Conservation (phyloP, 2,113 vertebrate genomes). For the Brachirus orientalis region DNA sequence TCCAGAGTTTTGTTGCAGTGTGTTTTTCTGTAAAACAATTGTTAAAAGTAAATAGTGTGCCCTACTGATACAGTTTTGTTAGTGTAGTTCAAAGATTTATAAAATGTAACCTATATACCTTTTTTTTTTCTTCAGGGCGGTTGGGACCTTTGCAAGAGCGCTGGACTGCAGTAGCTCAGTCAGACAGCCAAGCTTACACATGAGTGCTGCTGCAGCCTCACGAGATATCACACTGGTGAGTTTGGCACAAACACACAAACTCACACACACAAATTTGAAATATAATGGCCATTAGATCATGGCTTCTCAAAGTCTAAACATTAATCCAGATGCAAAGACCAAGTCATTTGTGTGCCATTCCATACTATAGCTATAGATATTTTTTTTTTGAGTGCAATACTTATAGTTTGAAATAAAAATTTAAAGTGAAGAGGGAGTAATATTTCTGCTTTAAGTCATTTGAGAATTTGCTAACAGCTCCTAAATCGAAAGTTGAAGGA, state of each 20-base stretch:
- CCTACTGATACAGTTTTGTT: not conserved
- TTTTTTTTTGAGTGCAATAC: not conserved
- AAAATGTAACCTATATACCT: not conserved
- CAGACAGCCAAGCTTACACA: conserved; percentile 95
- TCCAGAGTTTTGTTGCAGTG: too few species aligned
- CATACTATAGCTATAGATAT: not conserved
- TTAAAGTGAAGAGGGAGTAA: too few species aligned
- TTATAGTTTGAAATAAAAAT: too few species aligned
- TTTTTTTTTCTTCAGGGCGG: conserved; percentile 82
- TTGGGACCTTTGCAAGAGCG: conserved; percentile 95
- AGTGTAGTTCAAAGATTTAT: too few species aligned
- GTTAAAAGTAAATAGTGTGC: not conserved
- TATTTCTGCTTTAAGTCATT: too few species aligned
- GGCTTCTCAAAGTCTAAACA: not conserved
- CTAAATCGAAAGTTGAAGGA: too few species aligned
- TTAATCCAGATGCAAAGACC: not conserved
- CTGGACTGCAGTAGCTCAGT: conserved; percentile 97
- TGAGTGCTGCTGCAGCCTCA: conserved; percentile 97
- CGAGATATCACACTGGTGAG: conserved; percentile 97
- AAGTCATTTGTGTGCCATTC: not conserved
- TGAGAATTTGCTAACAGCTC: too few species aligned
- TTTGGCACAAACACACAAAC: not conserved
- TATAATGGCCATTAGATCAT: not conserved
- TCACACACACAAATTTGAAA: too few species aligned
- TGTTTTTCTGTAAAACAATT: too few species aligned